Evolutionary conservation across 2,888 invertebrate genomes (phyloP).

Genomic region (Oligia latruncula): DNA sequence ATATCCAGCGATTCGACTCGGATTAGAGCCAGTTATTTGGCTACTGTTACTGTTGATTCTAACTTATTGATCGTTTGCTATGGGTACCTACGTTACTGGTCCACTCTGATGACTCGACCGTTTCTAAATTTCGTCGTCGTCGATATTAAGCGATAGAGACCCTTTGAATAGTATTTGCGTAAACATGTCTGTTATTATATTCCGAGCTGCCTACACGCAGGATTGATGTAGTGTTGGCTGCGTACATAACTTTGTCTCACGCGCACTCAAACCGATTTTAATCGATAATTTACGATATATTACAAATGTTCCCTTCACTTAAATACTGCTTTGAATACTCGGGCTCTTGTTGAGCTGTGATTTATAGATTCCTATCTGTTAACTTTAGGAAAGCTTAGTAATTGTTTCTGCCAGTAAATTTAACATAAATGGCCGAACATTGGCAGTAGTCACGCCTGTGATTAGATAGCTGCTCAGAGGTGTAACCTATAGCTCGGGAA

Average conservation of each 20-base stretch:
- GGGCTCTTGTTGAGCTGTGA: slow-evolving; percentile 54
- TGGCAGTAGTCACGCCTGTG: slow-evolving; percentile 31
- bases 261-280: slow-evolving; percentile 74
- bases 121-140: slow-evolving; percentile 50
- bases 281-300: slow-evolving; percentile 77
- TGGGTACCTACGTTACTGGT: slow-evolving; percentile 35
- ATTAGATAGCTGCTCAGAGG: slow-evolving; percentile 23
- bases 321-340: slow-evolving; percentile 56
- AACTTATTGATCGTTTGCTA: slow-evolving; percentile 82
- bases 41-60: slow-evolving; percentile 86
- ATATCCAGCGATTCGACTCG: slow-evolving; percentile 84
- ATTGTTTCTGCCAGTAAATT: slow-evolving; percentile 56
- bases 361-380: slow-evolving; percentile 59
- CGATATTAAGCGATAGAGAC: slow-evolving; percentile 74
- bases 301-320: slow-evolving; percentile 74
- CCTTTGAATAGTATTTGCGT: slow-evolving; percentile 80
- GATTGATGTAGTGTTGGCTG: slow-evolving; percentile 56
- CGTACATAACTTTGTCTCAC: slow-evolving; percentile 72
- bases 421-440: slow-evolving; percentile 27
- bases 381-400: slow-evolving; percentile 46
- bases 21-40: slow-evolving; percentile 84
- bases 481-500: slow-evolving; percentile 21
- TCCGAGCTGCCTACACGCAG: slow-evolving; percentile 61
- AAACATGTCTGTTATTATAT: slow-evolving; percentile 72
- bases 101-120: slow-evolving; percentile 45